Evolutionary conservation across 2,113 vertebrate species (phyloP).

Genomic region (Micronycteris hirsuta): DNA sequence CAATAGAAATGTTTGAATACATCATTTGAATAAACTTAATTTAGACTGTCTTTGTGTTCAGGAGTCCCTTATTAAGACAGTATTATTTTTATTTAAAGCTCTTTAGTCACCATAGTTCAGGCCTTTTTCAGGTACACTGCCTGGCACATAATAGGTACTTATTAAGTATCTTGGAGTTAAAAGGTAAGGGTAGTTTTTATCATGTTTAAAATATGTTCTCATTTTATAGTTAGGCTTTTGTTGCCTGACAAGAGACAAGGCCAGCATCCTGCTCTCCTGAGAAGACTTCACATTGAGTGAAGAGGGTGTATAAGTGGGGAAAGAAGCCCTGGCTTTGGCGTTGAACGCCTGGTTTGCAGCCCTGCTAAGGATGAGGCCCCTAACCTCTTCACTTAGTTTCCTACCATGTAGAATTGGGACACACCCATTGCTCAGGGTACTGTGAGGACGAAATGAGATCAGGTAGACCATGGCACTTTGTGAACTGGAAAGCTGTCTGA

Average conservation of each 20-base stretch:
- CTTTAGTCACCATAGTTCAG: background rate
- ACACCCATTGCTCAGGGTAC: background rate
- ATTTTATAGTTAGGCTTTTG: background rate
- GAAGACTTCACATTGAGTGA: background rate
- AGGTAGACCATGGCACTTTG: background rate
- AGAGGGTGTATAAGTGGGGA: too few relatives aligned
- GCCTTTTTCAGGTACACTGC: background rate
- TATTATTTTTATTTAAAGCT: background rate
- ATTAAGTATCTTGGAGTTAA: background rate
- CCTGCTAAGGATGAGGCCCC: background rate
- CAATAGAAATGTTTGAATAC: constrained; percentile 8
- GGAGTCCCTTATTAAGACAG: background rate
- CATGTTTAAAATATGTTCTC: background rate
- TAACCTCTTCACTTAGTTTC: background rate
- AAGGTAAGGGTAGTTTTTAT: background rate
- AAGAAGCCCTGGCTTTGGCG: background rate
- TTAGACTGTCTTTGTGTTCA: constrained; percentile 1
- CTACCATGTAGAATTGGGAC: background rate
- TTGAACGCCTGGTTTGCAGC: background rate
- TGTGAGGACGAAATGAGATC: background rate
- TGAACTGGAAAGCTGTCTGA: background rate
- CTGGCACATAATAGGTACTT: background rate
- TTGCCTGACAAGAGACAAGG: background rate
- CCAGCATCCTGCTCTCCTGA: background rate
- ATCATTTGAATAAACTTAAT: background rate